Conservation (phyloP, 2,888 invertebrate species). For the Caenorhabditis sp. region DNA sequence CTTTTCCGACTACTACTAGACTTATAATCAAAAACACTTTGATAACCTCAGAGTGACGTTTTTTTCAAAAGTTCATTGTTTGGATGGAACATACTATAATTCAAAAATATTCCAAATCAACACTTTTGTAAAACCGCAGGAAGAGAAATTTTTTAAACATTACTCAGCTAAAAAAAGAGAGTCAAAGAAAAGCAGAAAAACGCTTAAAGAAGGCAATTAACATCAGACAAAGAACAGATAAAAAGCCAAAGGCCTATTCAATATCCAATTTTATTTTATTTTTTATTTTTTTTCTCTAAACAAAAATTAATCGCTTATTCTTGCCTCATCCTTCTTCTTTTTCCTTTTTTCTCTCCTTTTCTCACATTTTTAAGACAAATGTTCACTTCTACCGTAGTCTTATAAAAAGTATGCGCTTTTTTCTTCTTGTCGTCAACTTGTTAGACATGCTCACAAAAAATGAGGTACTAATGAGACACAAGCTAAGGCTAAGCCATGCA, state of each 20-base stretch:
- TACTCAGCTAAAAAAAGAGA: background rate
- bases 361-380: background rate
- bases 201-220: background rate
- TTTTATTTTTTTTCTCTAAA: background rate
- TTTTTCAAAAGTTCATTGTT: no score
- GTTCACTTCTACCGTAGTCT: background rate
- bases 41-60: no score
- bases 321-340: slow-evolving; percentile 1
- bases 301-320: slow-evolving; percentile 6
- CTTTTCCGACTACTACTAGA: no score
- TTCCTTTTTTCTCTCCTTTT: slow-evolving; percentile 2
- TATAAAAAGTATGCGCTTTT: background rate
- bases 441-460: background rate
- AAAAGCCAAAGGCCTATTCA: slow-evolving; percentile 1
- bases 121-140: background rate
- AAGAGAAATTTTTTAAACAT: background rate
- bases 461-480: slow-evolving; percentile 3
- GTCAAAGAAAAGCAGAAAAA: slow-evolving; percentile 3
- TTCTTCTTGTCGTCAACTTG: slow-evolving; percentile 1
- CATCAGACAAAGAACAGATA: slow-evolving; percentile 1
- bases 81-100: no score
- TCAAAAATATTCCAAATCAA: no score
- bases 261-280: background rate
- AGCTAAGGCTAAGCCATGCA: background rate
- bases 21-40: no score